Evolutionary conservation across 1,140 invertebrate species (phyloP).

Genomic region (Calliopsis andreniformis): DNA sequence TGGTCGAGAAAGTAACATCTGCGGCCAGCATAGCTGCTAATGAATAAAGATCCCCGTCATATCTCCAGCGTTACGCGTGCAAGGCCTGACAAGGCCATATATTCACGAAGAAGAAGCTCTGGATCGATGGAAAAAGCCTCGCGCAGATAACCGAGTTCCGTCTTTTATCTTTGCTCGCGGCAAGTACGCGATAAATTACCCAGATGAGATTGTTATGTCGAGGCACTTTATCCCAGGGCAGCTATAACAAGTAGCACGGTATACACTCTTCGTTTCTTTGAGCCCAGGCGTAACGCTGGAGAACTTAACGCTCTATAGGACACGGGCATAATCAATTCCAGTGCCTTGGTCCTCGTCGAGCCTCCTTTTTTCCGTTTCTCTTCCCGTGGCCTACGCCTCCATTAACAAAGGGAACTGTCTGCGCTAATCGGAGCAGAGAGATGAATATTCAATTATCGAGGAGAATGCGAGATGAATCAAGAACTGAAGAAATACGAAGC

Average conservation of each 20-base stretch:
- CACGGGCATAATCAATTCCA: slow-evolving; percentile 32
- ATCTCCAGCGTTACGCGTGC: slow-evolving; percentile 6
- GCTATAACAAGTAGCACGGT: slow-evolving; percentile 40
- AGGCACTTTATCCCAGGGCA: slow-evolving; percentile 37
- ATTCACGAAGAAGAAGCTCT: not conserved
- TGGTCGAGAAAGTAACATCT: too few species aligned
- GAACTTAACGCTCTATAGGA: slow-evolving; percentile 29
- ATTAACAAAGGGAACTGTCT: not conserved
- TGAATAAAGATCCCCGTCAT: not conserved
- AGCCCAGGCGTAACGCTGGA: not conserved
- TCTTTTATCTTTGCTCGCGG: slow-evolving; percentile 41
- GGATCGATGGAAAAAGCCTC: slow-evolving; percentile 20
- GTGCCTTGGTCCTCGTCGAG: slow-evolving; percentile 3
- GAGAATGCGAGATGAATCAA: too few species aligned
- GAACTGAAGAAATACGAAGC: not conserved
- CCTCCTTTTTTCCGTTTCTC: too few species aligned
- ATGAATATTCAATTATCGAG: slow-evolving; percentile 35
- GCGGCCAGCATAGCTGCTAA: not conserved
- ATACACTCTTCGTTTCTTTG: slow-evolving; percentile 19
- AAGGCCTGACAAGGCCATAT: not conserved
- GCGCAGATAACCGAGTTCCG: slow-evolving; percentile 37
- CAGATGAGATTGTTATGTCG: slow-evolving; percentile 56
- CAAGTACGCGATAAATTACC: slow-evolving; percentile 49
- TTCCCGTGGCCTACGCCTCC: not conserved
- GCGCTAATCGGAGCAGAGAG: slow-evolving; percentile 18